phyloP scores from a whole-genome alignment of 2,888 invertebrate species.

The Biston stratarius region DNA sequence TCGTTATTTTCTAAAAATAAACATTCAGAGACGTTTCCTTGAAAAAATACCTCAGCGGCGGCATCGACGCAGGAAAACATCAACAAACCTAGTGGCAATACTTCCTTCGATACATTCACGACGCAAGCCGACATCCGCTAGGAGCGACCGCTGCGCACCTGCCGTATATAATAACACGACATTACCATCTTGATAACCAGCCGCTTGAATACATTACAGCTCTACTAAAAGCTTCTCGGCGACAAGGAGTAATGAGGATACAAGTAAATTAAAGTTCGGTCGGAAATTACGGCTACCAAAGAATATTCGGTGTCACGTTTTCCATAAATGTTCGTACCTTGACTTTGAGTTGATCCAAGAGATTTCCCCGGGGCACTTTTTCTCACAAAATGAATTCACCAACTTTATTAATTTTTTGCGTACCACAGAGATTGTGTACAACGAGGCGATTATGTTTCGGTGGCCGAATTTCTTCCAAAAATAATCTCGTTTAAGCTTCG shows the following conservation, averaged over 20 bases:
- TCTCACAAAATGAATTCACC: constrained; percentile 39
- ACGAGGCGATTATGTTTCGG: constrained; percentile 30
- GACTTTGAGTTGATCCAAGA: constrained; percentile 38
- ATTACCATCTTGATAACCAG: constrained; percentile 43
- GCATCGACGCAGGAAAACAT: constrained; percentile 60
- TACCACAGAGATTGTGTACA: constrained; percentile 30
- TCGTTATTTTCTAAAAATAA: constrained; percentile 31
- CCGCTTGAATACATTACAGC: constrained; percentile 31
- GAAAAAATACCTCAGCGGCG: constrained; percentile 45
- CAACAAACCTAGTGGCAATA: constrained; percentile 56
- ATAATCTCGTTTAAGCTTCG: constrained; percentile 15
- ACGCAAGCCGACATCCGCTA: constrained; percentile 51
- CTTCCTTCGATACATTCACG: constrained; percentile 56
- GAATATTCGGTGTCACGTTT: constrained; percentile 31
- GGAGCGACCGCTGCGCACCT: constrained; percentile 45
- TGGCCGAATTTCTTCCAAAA: constrained; percentile 21
- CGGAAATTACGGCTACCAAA: constrained; percentile 16
- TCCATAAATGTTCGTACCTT: constrained; percentile 37
- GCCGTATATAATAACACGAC: constrained; percentile 39
- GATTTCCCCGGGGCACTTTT: constrained; percentile 42
- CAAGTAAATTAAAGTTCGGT: constrained; percentile 28
- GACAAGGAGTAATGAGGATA: constrained; percentile 30
- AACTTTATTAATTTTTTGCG: constrained; percentile 41
- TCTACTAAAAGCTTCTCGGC: constrained; percentile 13
- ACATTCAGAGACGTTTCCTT: constrained; percentile 51